Evolutionary conservation across 2,797 vertebrate species (phyloP).

Genomic region (Microctenopoma stevenorrisi): DNA sequence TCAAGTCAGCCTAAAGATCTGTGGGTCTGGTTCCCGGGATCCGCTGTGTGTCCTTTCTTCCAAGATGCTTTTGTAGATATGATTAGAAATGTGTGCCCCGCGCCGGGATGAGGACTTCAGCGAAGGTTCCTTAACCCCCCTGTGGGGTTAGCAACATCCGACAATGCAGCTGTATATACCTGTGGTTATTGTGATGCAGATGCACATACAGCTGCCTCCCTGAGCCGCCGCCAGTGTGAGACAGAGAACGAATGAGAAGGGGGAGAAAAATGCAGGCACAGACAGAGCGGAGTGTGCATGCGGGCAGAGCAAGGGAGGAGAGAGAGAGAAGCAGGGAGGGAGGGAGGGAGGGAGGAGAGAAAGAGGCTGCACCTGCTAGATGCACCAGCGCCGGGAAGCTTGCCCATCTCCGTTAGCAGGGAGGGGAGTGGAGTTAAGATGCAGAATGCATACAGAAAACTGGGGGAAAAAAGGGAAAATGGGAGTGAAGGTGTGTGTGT

Average conservation of each 20-base stretch:
- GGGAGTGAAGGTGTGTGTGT: conserved; percentile 59
- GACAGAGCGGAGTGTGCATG: conserved; percentile 68
- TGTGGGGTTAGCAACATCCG: conserved; percentile 54
- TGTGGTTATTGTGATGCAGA: conserved; percentile 65
- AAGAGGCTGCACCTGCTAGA: conserved; percentile 82
- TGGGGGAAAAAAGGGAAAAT: conserved; percentile 3
- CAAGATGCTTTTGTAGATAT: conserved; percentile 60
- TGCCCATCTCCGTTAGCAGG: conserved; percentile 79
- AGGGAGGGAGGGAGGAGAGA: conserved; percentile 34
- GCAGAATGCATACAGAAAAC: conserved; percentile 69
- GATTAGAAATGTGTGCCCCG: conserved; percentile 52
- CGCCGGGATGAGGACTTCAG: conserved; percentile 53
- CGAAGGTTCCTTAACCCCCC: conserved; percentile 35
- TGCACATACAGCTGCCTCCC: conserved; percentile 70
- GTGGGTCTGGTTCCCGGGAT: conserved; percentile 65
- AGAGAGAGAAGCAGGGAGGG: conserved; percentile 25
- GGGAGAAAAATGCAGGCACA: conserved; percentile 45
- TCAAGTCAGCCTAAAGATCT: conserved; percentile 61
- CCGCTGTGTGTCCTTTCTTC: conserved; percentile 56
- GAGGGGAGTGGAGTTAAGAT: conserved; percentile 64
- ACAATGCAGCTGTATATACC: conserved; percentile 68
- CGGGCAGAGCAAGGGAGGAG: conserved; percentile 58
- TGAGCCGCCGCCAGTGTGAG: conserved; percentile 70
- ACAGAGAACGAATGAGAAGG: conserved; percentile 60
- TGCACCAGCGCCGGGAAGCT: conserved; percentile 79